Percentiles rank a stretch among this genome's conserved stretches.
phyloP scores from a whole-genome alignment of 2,797 vertebrate genomes.

The Furcifer pardalis region DNA sequence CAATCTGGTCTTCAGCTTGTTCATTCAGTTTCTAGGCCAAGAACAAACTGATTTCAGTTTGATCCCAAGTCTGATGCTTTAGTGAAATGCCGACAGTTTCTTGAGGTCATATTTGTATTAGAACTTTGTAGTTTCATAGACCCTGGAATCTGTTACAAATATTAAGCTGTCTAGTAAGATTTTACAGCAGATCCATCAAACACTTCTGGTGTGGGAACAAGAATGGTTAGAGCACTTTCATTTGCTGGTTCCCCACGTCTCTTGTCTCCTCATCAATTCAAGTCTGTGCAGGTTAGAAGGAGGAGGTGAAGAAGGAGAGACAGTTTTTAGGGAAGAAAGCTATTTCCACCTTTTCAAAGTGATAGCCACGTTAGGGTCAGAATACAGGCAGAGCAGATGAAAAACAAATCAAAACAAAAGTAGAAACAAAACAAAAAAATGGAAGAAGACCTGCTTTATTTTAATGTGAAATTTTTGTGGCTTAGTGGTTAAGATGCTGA shows the following conservation, averaged over 20 bases:
- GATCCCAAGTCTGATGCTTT: background rate
- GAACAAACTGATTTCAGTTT: background rate
- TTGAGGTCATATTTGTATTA: conserved; percentile 12
- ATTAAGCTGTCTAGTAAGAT: conserved; percentile 33
- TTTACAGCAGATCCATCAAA: conserved; percentile 30
- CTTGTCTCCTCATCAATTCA: background rate
- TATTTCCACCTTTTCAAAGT: background rate
- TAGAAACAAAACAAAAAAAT: no score
- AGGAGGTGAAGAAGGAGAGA: background rate
- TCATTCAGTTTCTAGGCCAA: background rate
- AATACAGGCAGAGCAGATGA: no score
- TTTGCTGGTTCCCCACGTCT: background rate
- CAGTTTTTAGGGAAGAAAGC: background rate
- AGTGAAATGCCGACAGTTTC: background rate
- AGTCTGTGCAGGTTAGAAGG: background rate
- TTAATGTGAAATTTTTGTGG: no score
- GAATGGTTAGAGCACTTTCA: background rate
- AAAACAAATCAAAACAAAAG: no score
- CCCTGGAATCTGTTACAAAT: conserved; percentile 30
- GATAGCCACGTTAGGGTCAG: no score
- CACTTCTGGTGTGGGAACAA: background rate
- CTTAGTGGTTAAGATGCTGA: no score
- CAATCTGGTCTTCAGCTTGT: background rate
- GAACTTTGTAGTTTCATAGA: conserved; percentile 23
- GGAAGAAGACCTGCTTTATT: no score